A percentile compares a stretch with the other conserved stretches of the same genome.
Evolutionary conservation across 2,797 vertebrate species (phyloP).

Genomic region (Passerculus sandwichensis): DNA sequence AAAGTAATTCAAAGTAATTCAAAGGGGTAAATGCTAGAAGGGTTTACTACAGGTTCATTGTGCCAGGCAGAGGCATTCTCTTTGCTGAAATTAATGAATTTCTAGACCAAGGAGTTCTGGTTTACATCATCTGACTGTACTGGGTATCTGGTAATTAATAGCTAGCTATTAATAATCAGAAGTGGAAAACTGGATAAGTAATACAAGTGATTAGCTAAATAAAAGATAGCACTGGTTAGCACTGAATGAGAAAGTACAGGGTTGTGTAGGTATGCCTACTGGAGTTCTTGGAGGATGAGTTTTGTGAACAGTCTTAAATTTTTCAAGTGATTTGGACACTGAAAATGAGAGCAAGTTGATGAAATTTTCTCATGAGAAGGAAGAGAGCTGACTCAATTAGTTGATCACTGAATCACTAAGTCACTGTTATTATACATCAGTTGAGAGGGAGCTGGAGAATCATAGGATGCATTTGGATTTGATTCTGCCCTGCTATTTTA

Average conservation of each 20-base stretch:
- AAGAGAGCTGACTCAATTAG: background rate
- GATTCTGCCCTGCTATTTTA: background rate
- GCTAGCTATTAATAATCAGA: background rate
- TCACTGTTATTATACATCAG: background rate
- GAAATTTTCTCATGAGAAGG: background rate
- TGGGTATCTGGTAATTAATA: background rate
- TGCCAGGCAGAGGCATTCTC: background rate
- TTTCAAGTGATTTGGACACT: background rate
- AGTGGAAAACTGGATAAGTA: background rate
- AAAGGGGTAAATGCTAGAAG: background rate
- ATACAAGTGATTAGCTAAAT: background rate
- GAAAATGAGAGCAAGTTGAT: background rate
- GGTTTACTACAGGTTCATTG: background rate
- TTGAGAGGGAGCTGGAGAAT: background rate
- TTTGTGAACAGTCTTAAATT: background rate
- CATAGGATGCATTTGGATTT: background rate
- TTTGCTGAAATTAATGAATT: background rate
- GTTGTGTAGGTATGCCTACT: background rate
- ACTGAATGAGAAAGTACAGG: background rate
- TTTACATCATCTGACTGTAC: background rate
- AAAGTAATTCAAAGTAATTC: background rate
- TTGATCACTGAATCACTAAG: background rate
- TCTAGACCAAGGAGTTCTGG: background rate
- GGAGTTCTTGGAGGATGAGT: background rate
- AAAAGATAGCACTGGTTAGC: background rate